Conservation (phyloP, 2,797 vertebrate genomes). For the Myotis daubentonii region DNA sequence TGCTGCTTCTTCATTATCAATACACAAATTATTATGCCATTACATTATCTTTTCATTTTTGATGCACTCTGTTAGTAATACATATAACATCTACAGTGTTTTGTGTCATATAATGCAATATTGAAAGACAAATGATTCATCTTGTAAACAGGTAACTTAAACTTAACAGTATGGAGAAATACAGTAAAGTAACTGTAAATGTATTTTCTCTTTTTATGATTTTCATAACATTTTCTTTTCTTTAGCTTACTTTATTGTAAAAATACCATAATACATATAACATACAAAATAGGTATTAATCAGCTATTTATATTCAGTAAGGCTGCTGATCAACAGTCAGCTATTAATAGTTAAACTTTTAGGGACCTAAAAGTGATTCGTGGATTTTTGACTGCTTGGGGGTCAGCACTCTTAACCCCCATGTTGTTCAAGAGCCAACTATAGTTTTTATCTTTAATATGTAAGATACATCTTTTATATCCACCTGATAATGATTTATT, state of each 20-base stretch:
- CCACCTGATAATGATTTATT: neutral
- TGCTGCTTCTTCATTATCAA: neutral
- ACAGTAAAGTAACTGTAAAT: neutral
- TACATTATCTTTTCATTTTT: neutral
- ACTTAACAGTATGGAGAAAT: neutral
- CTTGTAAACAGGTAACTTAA: neutral
- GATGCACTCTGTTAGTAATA: neutral
- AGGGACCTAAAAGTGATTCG: neutral
- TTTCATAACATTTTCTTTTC: neutral
- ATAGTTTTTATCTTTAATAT: neutral
- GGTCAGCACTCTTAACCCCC: neutral
- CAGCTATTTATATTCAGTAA: neutral
- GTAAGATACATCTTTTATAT: constrained; percentile 1
- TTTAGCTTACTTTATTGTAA: neutral
- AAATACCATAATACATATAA: neutral
- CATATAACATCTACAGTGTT: neutral
- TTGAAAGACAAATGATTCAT: neutral
- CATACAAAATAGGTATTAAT: neutral
- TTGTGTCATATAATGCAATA: neutral
- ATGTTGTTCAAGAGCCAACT: neutral
- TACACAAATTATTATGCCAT: neutral
- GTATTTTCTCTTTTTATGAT: neutral
- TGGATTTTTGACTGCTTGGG: neutral
- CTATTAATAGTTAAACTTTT: neutral
- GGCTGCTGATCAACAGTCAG: no score